phyloP scores from a whole-genome alignment of 2,888 invertebrate genomes.

The Troglohyphantes excavatus region DNA sequence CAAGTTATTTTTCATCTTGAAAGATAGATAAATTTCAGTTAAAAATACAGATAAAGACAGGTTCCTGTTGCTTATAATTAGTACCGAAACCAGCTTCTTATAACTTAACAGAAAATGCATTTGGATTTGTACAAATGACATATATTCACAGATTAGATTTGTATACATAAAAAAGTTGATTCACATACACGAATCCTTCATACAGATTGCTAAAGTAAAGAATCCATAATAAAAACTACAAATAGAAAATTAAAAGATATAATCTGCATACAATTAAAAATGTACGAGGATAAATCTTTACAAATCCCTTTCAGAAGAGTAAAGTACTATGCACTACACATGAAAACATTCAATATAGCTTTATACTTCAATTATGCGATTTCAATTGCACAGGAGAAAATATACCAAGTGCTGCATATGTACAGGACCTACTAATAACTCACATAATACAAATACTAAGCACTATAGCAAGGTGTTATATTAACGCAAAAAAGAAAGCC shows the following conservation, averaged over 20 bases:
- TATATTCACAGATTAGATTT: no score
- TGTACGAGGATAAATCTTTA: background rate
- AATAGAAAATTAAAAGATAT: background rate
- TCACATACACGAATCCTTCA: no score
- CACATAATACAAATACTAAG: conserved; percentile 14
- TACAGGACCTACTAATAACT: background rate
- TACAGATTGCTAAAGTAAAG: no score
- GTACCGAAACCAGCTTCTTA: no score
- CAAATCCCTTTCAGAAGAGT: background rate
- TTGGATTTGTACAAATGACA: no score
- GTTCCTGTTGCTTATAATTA: no score
- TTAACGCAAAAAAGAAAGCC: background rate
- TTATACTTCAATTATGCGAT: background rate
- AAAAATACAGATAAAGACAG: no score
- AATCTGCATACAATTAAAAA: conserved; percentile 9
- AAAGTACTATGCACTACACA: conserved; percentile 10
- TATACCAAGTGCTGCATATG: background rate
- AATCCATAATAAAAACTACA: no score
- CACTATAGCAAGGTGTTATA: background rate
- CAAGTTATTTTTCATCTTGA: no score
- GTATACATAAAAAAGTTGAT: no score
- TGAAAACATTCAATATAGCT: conserved; percentile 24
- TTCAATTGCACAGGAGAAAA: conserved; percentile 23
- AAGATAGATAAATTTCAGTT: no score
- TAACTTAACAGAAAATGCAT: no score